phyloP scores from a whole-genome alignment of 2,113 vertebrate species.

The Cnemophilus loriae region DNA sequence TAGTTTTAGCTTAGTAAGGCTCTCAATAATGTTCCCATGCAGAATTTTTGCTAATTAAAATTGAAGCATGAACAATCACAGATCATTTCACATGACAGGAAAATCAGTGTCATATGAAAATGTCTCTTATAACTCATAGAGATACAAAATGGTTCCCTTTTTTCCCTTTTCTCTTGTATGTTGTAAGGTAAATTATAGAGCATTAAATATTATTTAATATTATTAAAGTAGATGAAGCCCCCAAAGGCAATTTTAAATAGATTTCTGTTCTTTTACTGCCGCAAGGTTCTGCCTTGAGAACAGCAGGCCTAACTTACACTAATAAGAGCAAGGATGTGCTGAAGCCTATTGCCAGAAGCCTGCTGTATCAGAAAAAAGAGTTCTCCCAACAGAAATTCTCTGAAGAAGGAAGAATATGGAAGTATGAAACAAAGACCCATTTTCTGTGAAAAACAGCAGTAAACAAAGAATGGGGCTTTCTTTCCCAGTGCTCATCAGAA shows the following conservation, averaged over 20 bases:
- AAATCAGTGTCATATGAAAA: background rate
- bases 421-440: background rate
- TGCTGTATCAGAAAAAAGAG: background rate
- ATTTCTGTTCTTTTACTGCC: background rate
- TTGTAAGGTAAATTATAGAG: background rate
- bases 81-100: background rate
- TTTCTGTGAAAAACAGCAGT: conserved; percentile 6
- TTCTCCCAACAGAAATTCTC: background rate
- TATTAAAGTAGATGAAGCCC: background rate
- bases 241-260: background rate
- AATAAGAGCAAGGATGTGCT: background rate
- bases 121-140: background rate
- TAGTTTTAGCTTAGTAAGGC: background rate
- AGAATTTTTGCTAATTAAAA: background rate
- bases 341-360: conserved; percentile 1
- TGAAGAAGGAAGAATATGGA: background rate
- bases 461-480: background rate
- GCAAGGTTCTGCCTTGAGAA: background rate
- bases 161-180: background rate
- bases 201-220: background rate
- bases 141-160: background rate
- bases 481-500: background rate
- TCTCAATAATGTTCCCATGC: background rate
- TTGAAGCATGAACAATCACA: background rate
- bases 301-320: background rate